Base-by-base conservation (phyloP, 2,113 vertebrate genomes). In the Neotragus pygmaeus region DNA sequence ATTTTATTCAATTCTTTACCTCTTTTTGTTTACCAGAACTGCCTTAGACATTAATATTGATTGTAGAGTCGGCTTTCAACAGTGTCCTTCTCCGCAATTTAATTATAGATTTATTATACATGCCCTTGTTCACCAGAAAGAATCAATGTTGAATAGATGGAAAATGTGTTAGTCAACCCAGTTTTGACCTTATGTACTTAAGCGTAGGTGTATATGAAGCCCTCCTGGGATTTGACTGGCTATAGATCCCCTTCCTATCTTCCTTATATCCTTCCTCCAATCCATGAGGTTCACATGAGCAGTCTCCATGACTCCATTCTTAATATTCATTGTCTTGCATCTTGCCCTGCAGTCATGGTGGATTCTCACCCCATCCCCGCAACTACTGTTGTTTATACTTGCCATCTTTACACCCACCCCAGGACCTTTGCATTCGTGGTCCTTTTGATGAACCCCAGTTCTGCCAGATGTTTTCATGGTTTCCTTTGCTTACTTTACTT, bases 91-190 rank as follows among this genome's bases (percentile, higher is more conserved):
- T 94, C 88, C 91, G 60, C 73, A 82, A 91, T 93, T 78, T 88
- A 87, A 89, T 96, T 95, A 78, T 83, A 92, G 57, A 28, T 58
- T 93, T 96, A 75, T 89, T 45, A 33, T 14, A 83, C 30, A 95
- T 73, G 73, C 64, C n/a, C 51, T 4, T 92, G 64, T 95, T 96
- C 53, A 75, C 47, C n/a, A 86, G 62, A 80, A 91, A 90, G 43
- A 91, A 95, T 96, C 87, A 81, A 70, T 90, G 60, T 36, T 90
- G 47, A 30, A 58, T 36, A 87, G 53, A 84, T 87, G 47, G 73
- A 91, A 96, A 96, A 86, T 62, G 23, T 53, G 4, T 30, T 33
- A 6, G 16, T 70, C 23, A 90, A 36, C 9, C 47, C 16, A 66
- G 7, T 47, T 28, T 19, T 88, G 51, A 92, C 47, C 21, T 80